These are phyloP conservation scores for Trichomalopsis sarcophagae DNA, from an alignment of 1,140 invertebrate species.

Conservation along the genomic window DNA sequence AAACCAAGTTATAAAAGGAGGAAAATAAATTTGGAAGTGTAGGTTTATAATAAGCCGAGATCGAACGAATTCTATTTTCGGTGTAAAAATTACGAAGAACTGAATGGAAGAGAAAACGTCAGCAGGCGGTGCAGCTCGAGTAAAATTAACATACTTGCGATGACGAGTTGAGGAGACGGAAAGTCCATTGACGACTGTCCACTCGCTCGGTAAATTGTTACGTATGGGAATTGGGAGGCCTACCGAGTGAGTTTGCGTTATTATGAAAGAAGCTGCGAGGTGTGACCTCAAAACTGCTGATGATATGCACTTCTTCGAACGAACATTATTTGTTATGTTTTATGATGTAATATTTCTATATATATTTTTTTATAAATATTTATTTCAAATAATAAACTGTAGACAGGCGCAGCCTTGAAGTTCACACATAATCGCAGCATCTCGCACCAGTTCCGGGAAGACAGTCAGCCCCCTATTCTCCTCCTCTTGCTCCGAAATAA, in stretches of 20 bases:
- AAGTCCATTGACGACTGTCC: constrained; percentile 32
- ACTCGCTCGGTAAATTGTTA: not conserved
- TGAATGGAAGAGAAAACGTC: no score
- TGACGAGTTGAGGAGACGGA: constrained; percentile 7
- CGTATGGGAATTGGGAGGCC: not conserved
- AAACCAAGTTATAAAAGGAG: no score
- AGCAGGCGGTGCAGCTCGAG: not conserved
- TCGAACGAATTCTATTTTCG: no score
- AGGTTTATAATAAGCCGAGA: no score
- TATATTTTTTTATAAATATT: no score
- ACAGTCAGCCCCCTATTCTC: not conserved
- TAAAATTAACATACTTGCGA: constrained; percentile 15
- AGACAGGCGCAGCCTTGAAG: not conserved
- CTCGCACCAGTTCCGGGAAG: constrained; percentile 1
- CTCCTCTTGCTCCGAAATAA: not conserved
- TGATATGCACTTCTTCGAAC: no score
- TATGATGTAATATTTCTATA: no score
- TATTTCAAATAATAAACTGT: no score
- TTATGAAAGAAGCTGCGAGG: not conserved
- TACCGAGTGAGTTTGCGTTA: not conserved
- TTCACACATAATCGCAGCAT: not conserved
- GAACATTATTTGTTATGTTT: no score
- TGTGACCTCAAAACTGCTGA: no score
- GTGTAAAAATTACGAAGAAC: no score
- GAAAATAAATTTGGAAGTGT: no score